Conservation (phyloP, 2,888 invertebrate genomes). For the Hesperia comma region DNA sequence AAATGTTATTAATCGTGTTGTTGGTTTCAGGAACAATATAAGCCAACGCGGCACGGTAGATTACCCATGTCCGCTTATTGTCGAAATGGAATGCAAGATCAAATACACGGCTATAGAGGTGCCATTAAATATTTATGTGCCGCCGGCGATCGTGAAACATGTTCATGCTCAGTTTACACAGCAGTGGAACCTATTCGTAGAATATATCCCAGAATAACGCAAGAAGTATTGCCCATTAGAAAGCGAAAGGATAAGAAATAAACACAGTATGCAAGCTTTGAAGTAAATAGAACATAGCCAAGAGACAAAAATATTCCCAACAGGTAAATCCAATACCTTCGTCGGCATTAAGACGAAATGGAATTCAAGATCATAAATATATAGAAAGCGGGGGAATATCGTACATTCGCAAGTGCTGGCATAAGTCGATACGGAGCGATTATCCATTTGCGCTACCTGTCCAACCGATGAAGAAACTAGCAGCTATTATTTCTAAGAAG, state of each 20-base stretch:
- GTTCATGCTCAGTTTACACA: slow-evolving; percentile 59
- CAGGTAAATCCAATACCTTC: slow-evolving; percentile 72
- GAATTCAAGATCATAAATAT: slow-evolving; percentile 73
- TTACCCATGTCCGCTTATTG: slow-evolving; percentile 69
- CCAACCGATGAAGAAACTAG: slow-evolving; percentile 69
- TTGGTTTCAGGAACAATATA: slow-evolving; percentile 81
- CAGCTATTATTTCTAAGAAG: slow-evolving; percentile 59
- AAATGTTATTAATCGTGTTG: slow-evolving; percentile 53
- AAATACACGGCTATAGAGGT: slow-evolving; percentile 73
- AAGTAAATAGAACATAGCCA: slow-evolving; percentile 41
- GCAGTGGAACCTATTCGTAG: slow-evolving; percentile 62
- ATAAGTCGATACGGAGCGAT: slow-evolving; percentile 59
- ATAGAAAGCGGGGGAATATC: slow-evolving; percentile 69
- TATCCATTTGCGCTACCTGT: slow-evolving; percentile 60
- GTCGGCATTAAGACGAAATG: slow-evolving; percentile 72
- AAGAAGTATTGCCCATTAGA: slow-evolving; percentile 64
- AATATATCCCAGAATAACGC: slow-evolving; percentile 62
- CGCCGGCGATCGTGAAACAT: slow-evolving; percentile 44
- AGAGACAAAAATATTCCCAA: slow-evolving; percentile 33
- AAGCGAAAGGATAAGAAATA: slow-evolving; percentile 60
- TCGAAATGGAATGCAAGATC: slow-evolving; percentile 75
- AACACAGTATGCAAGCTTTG: slow-evolving; percentile 2
- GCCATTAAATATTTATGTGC: slow-evolving; percentile 68
- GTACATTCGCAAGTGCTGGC: slow-evolving; percentile 71
- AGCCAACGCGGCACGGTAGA: slow-evolving; percentile 72